Conservation (phyloP, 2,888 invertebrate genomes). For the Azorinus chamasolen region DNA sequence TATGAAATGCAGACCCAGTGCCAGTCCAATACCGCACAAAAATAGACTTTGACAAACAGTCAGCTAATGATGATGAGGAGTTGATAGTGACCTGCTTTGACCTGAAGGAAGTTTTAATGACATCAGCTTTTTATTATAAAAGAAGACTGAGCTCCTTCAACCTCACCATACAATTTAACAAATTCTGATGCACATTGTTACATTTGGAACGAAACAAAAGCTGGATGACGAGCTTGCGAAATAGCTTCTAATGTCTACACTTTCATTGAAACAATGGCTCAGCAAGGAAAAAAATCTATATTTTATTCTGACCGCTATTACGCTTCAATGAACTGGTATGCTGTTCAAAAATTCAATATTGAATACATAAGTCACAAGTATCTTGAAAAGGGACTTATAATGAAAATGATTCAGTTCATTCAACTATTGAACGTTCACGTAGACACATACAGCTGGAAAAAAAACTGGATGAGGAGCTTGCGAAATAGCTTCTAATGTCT, state of each 20-base stretch:
- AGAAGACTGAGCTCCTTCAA: constrained; percentile 38
- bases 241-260: constrained; percentile 39
- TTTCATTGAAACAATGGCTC: constrained; percentile 21
- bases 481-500: constrained; percentile 47
- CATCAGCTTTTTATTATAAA: constrained; percentile 48
- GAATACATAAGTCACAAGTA: constrained; percentile 43
- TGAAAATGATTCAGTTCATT: constrained; percentile 29
- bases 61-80: constrained; percentile 12
- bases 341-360: constrained; percentile 36
- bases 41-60: constrained; percentile 35
- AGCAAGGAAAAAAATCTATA: constrained; percentile 33
- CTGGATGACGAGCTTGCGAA: constrained; percentile 45
- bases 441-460: constrained; percentile 25
- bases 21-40: constrained; percentile 18
- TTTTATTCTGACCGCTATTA: constrained; percentile 50
- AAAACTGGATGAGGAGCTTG: constrained; percentile 43
- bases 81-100: constrained; percentile 42
- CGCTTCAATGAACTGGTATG: constrained; percentile 44
- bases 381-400: constrained; percentile 51
- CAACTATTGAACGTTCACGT: constrained; percentile 46
- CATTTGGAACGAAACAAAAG: constrained; percentile 47
- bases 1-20: constrained; percentile 33
- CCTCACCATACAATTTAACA: constrained; percentile 44
- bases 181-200: constrained; percentile 24
- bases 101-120: constrained; percentile 38